phyloP scores from a whole-genome alignment of 2,113 vertebrate species.

The Alosa alosa region DNA sequence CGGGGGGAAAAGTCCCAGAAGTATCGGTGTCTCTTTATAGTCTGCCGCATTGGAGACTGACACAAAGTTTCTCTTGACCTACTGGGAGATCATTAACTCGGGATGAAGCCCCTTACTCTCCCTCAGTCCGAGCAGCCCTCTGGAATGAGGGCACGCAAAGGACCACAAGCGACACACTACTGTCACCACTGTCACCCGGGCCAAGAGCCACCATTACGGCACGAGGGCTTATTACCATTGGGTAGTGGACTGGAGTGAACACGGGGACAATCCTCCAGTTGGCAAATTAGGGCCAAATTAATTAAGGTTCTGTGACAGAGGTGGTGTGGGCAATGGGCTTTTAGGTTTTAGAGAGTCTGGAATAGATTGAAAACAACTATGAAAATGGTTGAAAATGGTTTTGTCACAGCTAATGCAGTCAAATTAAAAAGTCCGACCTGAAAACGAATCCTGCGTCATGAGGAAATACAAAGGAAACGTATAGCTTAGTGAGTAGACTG shows the following conservation, averaged over 20 bases:
- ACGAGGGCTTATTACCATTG: neutral
- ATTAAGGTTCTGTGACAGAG: neutral
- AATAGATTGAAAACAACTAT: neutral
- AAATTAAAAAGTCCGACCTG: neutral
- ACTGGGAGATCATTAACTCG: constrained; percentile 48
- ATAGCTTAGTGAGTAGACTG: neutral
- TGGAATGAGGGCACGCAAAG: constrained; percentile 15
- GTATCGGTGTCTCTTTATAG: constrained; percentile 34
- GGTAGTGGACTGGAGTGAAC: neutral
- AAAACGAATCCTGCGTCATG: neutral
- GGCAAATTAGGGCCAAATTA: neutral
- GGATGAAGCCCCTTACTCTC: constrained; percentile 32
- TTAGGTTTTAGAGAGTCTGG: neutral
- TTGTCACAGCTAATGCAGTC: neutral
- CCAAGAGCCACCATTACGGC: neutral
- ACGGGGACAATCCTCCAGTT: no score
- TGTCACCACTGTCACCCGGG: neutral
- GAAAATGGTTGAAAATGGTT: neutral
- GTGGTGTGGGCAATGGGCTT: neutral
- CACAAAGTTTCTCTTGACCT: constrained; percentile 39
- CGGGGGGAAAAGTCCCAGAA: constrained; percentile 11
- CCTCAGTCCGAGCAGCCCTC: neutral
- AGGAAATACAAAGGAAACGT: constrained; percentile 31
- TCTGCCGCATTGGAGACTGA: neutral
- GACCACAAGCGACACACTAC: neutral